phyloP scores from a whole-genome alignment of 2,797 vertebrate genomes.

The Silurus lanzhouensis region DNA sequence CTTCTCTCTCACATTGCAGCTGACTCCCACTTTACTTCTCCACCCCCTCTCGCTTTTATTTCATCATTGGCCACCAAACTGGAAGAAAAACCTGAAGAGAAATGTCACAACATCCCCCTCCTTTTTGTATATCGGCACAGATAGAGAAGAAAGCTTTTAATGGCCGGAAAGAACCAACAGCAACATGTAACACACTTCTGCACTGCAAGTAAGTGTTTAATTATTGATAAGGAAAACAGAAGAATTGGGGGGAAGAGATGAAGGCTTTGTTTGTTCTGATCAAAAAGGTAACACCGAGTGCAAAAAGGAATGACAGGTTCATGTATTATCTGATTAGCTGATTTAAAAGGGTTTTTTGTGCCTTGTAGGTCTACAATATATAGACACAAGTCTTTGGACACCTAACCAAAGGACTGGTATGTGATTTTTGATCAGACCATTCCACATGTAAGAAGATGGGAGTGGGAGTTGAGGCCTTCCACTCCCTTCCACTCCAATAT shows the following conservation, averaged over 20 bases:
- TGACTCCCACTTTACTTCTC: background rate
- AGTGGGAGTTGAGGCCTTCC: no score
- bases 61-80: slow-evolving; percentile 12
- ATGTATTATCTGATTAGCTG: background rate
- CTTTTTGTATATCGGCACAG: background rate
- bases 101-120: background rate
- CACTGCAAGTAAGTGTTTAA: background rate
- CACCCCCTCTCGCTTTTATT: background rate
- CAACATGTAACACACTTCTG: background rate
- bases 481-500: no score
- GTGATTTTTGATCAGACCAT: no score
- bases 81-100: background rate
- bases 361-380: background rate
- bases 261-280: background rate
- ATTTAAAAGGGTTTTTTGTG: background rate
- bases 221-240: background rate
- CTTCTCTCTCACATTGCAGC: background rate
- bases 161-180: background rate
- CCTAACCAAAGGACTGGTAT: no score
- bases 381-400: no score
- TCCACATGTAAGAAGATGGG: no score
- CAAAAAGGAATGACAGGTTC: background rate
- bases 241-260: background rate
- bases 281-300: background rate
- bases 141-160: background rate